phyloP scores from a whole-genome alignment of 1,140 invertebrate species.

The Adelges cooleyi region DNA sequence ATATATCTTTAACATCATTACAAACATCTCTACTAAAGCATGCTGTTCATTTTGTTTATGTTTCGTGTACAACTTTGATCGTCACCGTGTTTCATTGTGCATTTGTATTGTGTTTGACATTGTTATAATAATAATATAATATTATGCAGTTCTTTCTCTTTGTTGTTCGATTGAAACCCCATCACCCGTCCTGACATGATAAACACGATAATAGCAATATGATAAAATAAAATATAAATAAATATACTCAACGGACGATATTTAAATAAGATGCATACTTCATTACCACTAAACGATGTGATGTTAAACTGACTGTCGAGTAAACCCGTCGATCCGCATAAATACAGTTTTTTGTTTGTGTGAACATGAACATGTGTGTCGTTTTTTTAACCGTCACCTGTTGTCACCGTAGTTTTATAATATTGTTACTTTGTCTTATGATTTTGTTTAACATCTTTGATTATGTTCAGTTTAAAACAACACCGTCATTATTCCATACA shows the following conservation, averaged over 20 bases:
- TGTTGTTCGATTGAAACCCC: constrained; percentile 1
- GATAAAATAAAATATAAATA: no score
- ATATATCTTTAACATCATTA: constrained; percentile 24
- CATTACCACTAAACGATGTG: no score
- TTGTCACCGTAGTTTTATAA: background rate
- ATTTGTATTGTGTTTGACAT: constrained; percentile 22
- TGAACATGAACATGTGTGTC: constrained; percentile 8
- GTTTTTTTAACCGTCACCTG: no score
- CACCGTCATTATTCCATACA: background rate
- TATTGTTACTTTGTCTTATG: background rate
- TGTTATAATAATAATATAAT: no score
- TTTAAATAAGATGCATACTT: no score
- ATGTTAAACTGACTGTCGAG: no score
- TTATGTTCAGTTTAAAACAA: constrained; percentile 4
- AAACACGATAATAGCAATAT: no score
- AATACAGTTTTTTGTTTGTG: constrained; percentile 8
- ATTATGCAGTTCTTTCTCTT: no score
- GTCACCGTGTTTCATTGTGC: constrained; percentile 26
- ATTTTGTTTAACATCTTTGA: background rate
- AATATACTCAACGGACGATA: no score
- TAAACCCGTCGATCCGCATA: no score
- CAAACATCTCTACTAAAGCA: constrained; percentile 22
- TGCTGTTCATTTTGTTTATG: constrained; percentile 24
- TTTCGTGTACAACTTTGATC: constrained; percentile 21
- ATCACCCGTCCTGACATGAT: no score